Base-by-base conservation (phyloP, 2,888 invertebrate genomes). In the Morpho helenor region DNA sequence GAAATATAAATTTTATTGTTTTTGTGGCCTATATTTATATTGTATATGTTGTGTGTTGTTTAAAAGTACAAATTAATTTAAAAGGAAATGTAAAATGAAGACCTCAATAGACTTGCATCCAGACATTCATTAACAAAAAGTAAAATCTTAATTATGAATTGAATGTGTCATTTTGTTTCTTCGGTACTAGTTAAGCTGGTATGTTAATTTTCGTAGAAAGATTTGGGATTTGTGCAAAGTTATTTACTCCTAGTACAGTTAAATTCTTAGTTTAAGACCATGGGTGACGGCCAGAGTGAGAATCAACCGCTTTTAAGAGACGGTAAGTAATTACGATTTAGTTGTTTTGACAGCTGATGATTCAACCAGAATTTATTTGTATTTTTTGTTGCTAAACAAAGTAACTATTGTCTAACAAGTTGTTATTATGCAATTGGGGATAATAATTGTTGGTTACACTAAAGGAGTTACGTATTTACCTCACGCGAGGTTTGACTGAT, bases 261-360 rank as follows among this genome's bases (percentile, higher is more conserved):
- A 70, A 68, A 61, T 56, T 45, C 52, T 57, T 46, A 64, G 53
- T 62, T 59, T 61, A 63, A 48, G 62, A 82, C 62, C 68, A 94
- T 94, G 94, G 94, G 93, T 61, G 94, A 94, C 82, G 92, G 92
- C 63, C 93, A 93, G 76, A 91, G 85, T 73, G 94, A 94, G 87
- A 92, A 90, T 77, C 93, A 93, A 74, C 92, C 93, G 65, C 87
- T 94, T 63, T 77, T 94, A 63, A 75, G 81, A 67, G 85, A 86
- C 75, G 88, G 89, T 89, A 77, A 80, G 85, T 65, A 62, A 56
- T 45, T 64, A 63, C 66, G 71, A 62, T 62, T 73, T 69, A 71
- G 66, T 75, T 86, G 77, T 80, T 82, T 78, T 84, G 85, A 84
- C 84, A 83, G 77, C 77, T 79, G 84, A 87, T 90, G 88, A 90